Base-by-base conservation (phyloP, 1,140 invertebrate species). In the Aphaenogaster rudis region DNA sequence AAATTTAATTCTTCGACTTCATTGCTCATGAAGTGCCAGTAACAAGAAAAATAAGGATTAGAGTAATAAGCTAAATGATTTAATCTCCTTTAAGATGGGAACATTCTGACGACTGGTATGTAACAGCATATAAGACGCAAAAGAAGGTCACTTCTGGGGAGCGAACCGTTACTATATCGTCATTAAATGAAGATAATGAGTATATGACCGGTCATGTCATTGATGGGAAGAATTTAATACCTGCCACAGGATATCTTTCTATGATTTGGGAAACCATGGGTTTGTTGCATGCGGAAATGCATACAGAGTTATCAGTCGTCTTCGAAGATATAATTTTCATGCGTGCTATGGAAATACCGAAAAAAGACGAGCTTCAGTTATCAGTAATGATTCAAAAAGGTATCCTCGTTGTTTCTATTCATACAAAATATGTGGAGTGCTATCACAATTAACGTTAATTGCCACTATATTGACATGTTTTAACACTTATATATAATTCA, bases 251-350 rank as follows among this genome's bases (percentile, higher is more conserved):
- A 39, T 99, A 98, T 92, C 91, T 98, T 79, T 94, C 97, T 6
- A 95, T 99, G 17, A 98, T 98, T 0, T 99, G 99, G 99, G 98
- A 98, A 94, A 98, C 98, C 2, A 93, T 99, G 33, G 97, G 97
- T 21, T 97, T 98, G 94, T 97, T 98, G 95, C 96, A 96, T 91
- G 97, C 97, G 71, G 95, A 97, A 72, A 93, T 96, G 1, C 97
- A 96, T 91, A 97, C 97, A 57, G 97, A 98, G 91, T 95, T 98
- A 8, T 96, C 98, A 0, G 97, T 99, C 0, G 96, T 98, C 0
- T 98, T 99, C 93, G 97, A 99, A 93, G 97, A 99, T 95, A 96
- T 99, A 3, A 96, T 96, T 36, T 98, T 99, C 91, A 96, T 96
- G 69, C 96, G 98, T 91, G 98, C 98, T 8, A 99, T 98, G 0